A percentile compares a stretch with the other conserved stretches of the same genome.
Evolutionary conservation across 92 coral and sea anemone genomes (phyloP).

Genomic region (Epizoanthus ramosus): DNA sequence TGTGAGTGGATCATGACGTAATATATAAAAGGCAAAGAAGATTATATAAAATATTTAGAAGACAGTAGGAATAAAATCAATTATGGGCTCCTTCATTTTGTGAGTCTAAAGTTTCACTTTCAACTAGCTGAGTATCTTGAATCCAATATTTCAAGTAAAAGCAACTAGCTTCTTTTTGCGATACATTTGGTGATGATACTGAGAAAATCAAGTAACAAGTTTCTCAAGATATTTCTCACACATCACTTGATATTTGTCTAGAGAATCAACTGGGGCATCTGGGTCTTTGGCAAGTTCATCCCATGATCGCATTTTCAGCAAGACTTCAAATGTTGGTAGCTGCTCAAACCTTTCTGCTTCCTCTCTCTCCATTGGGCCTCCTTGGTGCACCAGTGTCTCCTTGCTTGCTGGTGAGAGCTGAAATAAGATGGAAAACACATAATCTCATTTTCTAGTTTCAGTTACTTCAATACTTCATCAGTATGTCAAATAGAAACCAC

Average conservation of each 20-base stretch:
- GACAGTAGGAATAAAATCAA: no score
- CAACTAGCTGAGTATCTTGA: no score
- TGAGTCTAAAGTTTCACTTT: no score
- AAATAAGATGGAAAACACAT: not conserved
- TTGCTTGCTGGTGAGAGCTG: slow-evolving; percentile 91
- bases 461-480: no score
- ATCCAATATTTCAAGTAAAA: no score
- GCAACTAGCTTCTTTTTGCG: no score
- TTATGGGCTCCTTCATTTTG: no score
- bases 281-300: slow-evolving; percentile 88
- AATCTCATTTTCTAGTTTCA: no score
- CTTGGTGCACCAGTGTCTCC: slow-evolving; percentile 85
- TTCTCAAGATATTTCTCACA: slow-evolving; percentile 69
- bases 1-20: no score
- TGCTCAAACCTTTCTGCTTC: slow-evolving; percentile 87
- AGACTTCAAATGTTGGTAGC: slow-evolving; percentile 71
- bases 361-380: slow-evolving; percentile 90
- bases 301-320: slow-evolving; percentile 90
- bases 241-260: slow-evolving; percentile 89
- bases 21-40: no score
- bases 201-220: not conserved
- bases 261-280: slow-evolving; percentile 67
- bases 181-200: no score
- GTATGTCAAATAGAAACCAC: not conserved
- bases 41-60: no score